Evolutionary conservation across 2,888 invertebrate species (phyloP), one percentile per base, ranked within the genome.

Genomic region (Xestobium rufovillosum): DNA sequence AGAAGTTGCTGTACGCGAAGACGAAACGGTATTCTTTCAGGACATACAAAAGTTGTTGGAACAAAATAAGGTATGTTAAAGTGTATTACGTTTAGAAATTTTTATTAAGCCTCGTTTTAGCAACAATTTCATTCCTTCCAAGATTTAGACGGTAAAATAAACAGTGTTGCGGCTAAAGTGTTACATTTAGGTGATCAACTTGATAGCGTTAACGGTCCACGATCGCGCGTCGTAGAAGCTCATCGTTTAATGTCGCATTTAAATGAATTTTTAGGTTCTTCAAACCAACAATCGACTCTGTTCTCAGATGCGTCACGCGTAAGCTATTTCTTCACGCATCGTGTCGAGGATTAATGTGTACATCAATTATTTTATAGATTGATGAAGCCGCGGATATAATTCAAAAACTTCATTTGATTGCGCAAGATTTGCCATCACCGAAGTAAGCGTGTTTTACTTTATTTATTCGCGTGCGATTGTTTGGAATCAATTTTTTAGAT

Each of bases 171-270:
- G 0, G 94, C 94, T 0, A 91, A 96, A 67, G 97, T 98, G 1
- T 79, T 97, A 30, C 96, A 97, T 66, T 75, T 98, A n/a, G 98
- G 97, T 0, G 97, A 97, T 66, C 97, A 98, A 61, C 70, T 98
- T 28, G 97, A 98, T 55, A 94, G 90, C 46, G 92, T 97, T 0
- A 88, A 96, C 59, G 91, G 88, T 0, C 97, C 97, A 0, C 69
- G 98, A 38, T 85, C 94, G 10, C 72, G 97, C 39, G 92, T 95
- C 0, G 90, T 90, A 0, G 97, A 98, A 56, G 97, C 97, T 1
- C 83, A 94, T 54, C 86, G 88, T 56, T 66, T 98, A 14, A 82
- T 98, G 70, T 84, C 83, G 38, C 84, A 89, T 63, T 87, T 97
- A 64, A 82, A 87, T 2, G 94, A 94, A 58, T 97, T 97, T 63